Base-by-base conservation (phyloP, 2,888 invertebrate species). In the Sisyra terminalis region DNA sequence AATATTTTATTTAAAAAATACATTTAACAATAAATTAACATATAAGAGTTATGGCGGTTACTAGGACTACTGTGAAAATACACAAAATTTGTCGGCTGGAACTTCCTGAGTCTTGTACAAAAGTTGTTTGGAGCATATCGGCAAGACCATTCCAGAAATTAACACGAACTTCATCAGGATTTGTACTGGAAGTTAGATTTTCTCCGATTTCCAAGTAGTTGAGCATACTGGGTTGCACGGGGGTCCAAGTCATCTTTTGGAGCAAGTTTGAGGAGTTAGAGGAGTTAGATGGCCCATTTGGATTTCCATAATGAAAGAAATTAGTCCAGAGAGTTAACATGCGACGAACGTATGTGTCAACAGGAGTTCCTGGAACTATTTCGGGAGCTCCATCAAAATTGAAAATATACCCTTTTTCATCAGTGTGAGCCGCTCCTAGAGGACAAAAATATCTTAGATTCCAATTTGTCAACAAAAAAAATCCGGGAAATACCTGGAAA, bases 371-470 rank as follows among this genome's bases (percentile, higher is more conserved):
- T 30, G 9, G 3, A n/a, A n/a, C 9, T 17, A 43, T 13, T 13
- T 37, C 15, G 29, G 37, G 29, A n/a, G 15, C 11, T n/a, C 13
- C 11, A 17, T 43, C 18, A 9, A 29, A 38, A 16, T 13, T 13
- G 15, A 43, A 43, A n/a, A 43, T 16, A 29, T 43, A 43, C 9
- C 43, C 43, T 17, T 38, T 37, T 34, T 43, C 43, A 30, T 43
- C 43, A 5, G 17, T 38, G 11, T 43, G 43, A 11, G 43, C 30
- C 8, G 43, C 43, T n/a, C 43, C 43, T 43, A 29, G 11, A n/a
- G n/a, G n/a, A n/a, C n/a, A n/a, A n/a, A n/a, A n/a, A n/a, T n/a
- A n/a, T 3, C 4, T 34, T 34, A 7, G n/a, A 34, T 34, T 34
- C n/a, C n/a, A 5, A 11, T 9, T 18, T 15, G 11, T 10, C 4